Evolutionary conservation across 2,888 invertebrate species (phyloP), one percentile per base, ranked within the genome.

Genomic region (Pristionchus arcanus): DNA sequence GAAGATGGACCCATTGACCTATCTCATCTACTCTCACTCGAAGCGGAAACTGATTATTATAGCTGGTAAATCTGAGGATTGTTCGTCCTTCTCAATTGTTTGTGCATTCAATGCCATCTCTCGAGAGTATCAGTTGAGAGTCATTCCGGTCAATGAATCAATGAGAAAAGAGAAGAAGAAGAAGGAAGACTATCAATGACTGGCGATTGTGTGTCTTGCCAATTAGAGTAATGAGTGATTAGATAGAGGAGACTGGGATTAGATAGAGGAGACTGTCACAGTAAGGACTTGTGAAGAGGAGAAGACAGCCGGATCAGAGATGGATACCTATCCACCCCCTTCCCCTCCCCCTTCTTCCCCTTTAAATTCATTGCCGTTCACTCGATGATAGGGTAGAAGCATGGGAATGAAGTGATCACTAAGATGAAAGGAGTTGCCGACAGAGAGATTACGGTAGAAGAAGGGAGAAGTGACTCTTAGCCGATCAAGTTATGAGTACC

Each of bases 391-490:
- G 74, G 16, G 66, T 13, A 42, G 49, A 81, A 81, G 81, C 81
- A 53, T 63, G 55, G 59, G 84, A 84, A 84, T 59, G 59, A 25
- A 63, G 84, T 55, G 84, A 84, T 84, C 34, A 59, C 31, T 19
- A 34, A 37, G 59, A 55, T 84, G 25, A 84, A 59, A 55, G 84
- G 59, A 34, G 11, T 49, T 7, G 34, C 59, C 81, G 81, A 81
- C 49, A 71, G 74, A 25, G 59, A n/a, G 68, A 81, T 81, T 81
- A 81, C 81, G 7, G 81, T 81, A 63, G 84, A 59, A 34, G 83
- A 53, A 68, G 81, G 81, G 81, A 81, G 81, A 81, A 81, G 81
- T 81, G 81, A 81, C 81, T 81, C 81, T 81, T 81, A 53, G 53
- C n/a, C 49, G 49, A 74, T 74, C 42, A 81, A 81, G 81, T 81